Percentiles rank a stretch among this genome's conserved stretches.
phyloP scores from a whole-genome alignment of 1,140 invertebrate genomes.

The Saccostrea cuccullata region DNA sequence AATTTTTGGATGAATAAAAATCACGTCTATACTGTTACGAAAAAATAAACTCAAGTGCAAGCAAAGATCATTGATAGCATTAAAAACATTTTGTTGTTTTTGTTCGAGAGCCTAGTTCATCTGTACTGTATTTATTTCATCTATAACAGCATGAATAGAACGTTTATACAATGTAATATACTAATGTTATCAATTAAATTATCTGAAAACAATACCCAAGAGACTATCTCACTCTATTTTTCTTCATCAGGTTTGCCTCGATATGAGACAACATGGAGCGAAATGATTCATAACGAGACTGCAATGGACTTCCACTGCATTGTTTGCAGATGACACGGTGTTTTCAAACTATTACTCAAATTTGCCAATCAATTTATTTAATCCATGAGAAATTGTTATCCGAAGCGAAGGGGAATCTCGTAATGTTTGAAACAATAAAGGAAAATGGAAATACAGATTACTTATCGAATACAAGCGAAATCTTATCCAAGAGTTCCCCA shows the following conservation, averaged over 20 bases:
- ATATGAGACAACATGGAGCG: not conserved
- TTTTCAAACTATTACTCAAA: not conserved
- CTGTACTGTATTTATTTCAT: too few species aligned
- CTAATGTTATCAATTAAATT: too few species aligned
- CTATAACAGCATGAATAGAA: too few species aligned
- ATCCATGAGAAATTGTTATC: not conserved
- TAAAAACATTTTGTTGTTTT: too few species aligned
- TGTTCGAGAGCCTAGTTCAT: too few species aligned
- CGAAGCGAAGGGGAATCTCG: not conserved
- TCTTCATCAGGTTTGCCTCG: not conserved
- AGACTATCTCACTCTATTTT: not conserved
- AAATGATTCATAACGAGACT: not conserved
- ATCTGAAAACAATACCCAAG: not conserved
- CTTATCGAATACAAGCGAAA: slow-evolving; percentile 18
- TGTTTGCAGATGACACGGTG: slow-evolving; percentile 1
- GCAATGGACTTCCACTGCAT: not conserved
- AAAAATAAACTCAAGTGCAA: too few species aligned
- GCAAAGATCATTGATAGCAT: too few species aligned
- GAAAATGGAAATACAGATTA: slow-evolving; percentile 25
- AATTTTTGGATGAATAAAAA: too few species aligned
- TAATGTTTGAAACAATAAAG: slow-evolving; percentile 25
- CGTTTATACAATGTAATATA: too few species aligned
- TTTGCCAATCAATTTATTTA: slow-evolving; percentile 28
- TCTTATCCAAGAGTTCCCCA: slow-evolving; percentile 6
- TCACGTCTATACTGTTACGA: too few species aligned